Evolutionary conservation across 1,140 invertebrate species (phyloP), one percentile per base, ranked within the genome.

Genomic region (Drosophila punjabiensis): DNA sequence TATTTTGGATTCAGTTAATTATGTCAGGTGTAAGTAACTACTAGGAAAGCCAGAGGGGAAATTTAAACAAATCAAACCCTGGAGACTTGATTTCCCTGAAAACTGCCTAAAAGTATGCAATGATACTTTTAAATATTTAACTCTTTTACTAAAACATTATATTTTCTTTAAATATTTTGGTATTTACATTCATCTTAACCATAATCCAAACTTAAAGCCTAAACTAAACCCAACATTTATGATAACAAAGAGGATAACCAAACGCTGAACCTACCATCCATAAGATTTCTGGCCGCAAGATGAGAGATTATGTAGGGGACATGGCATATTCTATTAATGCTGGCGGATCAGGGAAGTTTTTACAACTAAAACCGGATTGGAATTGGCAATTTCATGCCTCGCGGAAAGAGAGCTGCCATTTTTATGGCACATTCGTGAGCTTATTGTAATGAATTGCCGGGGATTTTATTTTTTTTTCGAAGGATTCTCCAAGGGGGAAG

Each of bases 351-450:
- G 58, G 73, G 76, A 88, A 79, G 76, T 77, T 69, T 87, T 86
- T 77, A 89, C 71, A 88, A 70, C 84, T 88, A 87, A 88, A 84
- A 81, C 85, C 76, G 76, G 73, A 83, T 89, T 81, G 81, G 73
- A 88, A 88, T 89, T 84, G 84, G 59, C 84, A 89, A 88, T 88
- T 88, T 88, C 84, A 89, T 88, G 84, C 65, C 81, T 88, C 73
- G 73, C 81, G 24, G 33, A 28, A 59, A 37, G 33, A 41, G 58
- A 70, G 81, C 69, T 80, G 61, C 50, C 24, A 61, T 90, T 92
- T 92, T 92, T 92, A 92, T 92, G 91, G 91, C 91, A 91, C 78
- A 92, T 83, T 92, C 91, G 87, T 92, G 88, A 92, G 91, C 88
- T 92, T 92, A 92, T 92, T 92, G 91, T 92, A 92, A 92, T 92